A percentile compares a stretch with the other conserved stretches of the same genome.
Evolutionary conservation across 2,113 vertebrate species (phyloP).

Genomic region (Anarrhichthys ocellatus): DNA sequence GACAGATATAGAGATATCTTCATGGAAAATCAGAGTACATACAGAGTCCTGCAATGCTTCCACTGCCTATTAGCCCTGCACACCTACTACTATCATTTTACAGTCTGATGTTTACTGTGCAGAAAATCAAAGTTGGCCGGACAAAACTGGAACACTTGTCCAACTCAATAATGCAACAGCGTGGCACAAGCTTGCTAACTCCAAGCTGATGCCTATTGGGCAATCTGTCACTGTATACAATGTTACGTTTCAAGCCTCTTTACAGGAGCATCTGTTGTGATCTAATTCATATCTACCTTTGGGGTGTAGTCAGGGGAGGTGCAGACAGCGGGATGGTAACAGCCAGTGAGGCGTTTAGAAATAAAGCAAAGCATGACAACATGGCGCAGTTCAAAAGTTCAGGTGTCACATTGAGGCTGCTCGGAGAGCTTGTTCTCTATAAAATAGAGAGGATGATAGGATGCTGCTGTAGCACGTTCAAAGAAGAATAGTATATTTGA

Average conservation of each 20-base stretch:
- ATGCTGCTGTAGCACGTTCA: not conserved
- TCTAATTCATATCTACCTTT: constrained; percentile 26
- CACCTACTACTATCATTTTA: not conserved
- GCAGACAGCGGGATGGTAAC: not conserved
- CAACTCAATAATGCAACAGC: constrained; percentile 12
- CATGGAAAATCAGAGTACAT: constrained; percentile 23
- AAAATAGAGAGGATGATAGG: not conserved
- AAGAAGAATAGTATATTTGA: not conserved
- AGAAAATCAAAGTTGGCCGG: not conserved
- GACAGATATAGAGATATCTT: constrained; percentile 8
- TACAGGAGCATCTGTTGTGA: constrained; percentile 1
- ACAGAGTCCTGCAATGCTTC: constrained; percentile 1
- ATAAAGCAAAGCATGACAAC: constrained; percentile 9
- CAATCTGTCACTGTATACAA: constrained; percentile 29
- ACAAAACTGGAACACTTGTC: not conserved
- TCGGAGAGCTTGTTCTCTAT: not conserved
- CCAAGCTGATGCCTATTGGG: constrained; percentile 4
- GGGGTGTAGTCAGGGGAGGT: not conserved
- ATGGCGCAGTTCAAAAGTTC: constrained; percentile 16
- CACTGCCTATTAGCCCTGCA: not conserved
- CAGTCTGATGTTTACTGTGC: constrained; percentile 3
- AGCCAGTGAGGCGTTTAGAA: not conserved
- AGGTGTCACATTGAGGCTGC: constrained; percentile 14
- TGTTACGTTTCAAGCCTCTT: constrained; percentile 14
- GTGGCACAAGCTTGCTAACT: not conserved